phyloP scores from a whole-genome alignment of 2,113 vertebrate genomes.

The Sclerurus mexicanus region DNA sequence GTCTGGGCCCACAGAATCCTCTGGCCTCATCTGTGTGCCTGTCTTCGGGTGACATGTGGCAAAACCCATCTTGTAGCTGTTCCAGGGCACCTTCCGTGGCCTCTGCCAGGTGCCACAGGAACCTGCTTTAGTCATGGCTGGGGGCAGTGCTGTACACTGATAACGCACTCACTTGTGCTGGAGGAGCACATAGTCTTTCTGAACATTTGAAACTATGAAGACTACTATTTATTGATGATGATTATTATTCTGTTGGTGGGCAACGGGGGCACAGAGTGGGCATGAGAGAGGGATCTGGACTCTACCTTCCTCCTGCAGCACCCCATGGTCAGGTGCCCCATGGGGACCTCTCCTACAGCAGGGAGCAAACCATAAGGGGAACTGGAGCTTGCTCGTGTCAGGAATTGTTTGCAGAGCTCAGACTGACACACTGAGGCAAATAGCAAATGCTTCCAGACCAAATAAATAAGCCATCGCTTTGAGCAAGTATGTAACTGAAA shows the following conservation, averaged over 20 bases:
- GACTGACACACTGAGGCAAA: not conserved
- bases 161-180: not conserved
- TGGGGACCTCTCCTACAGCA: not conserved
- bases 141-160: not conserved
- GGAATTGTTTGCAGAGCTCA: not conserved
- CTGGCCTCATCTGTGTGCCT: not conserved
- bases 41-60: rapidly evolving
- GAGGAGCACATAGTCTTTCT: not conserved
- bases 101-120: not conserved
- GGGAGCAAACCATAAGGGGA: not conserved
- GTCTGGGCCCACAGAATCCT: not conserved
- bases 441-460: rapidly evolving
- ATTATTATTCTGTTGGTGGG: rapidly evolving
- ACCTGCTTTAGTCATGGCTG: rapidly evolving
- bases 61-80: not conserved
- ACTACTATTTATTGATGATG: not conserved
- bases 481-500: not conserved
- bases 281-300: not conserved
- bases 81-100: not conserved
- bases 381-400: not conserved
- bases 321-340: rapidly evolving
- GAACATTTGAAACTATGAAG: not conserved
- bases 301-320: not conserved
- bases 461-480: not conserved
- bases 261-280: rapidly evolving